Evolutionary conservation across 2,888 invertebrate species (phyloP).

Genomic region (Laspeyria flexula): DNA sequence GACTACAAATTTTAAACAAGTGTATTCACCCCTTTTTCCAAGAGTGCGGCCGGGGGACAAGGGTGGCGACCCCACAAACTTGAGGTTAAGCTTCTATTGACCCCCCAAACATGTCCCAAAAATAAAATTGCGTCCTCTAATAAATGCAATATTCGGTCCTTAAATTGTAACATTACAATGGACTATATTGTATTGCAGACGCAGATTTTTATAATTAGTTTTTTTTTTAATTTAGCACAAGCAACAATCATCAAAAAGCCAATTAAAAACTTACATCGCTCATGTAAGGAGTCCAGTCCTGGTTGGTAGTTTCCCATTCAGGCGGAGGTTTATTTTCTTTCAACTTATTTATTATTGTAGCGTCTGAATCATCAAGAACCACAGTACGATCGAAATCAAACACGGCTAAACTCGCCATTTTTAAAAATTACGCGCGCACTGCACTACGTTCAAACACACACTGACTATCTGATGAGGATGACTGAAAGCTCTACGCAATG

Average conservation of each 20-base stretch:
- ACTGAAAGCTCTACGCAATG: constrained; percentile 12
- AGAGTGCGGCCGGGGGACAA: no score
- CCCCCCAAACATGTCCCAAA: no score
- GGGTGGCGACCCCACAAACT: no score
- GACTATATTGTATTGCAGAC: no score
- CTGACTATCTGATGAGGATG: constrained; percentile 39
- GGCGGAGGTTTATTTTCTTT: constrained; percentile 74
- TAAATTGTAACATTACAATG: no score
- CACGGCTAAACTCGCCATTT: constrained; percentile 72
- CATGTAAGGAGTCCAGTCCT: constrained; percentile 82
- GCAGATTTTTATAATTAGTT: no score
- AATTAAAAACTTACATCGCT: constrained; percentile 66
- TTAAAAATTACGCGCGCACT: constrained; percentile 52
- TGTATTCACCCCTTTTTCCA: no score
- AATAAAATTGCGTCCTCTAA: no score
- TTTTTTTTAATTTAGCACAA: constrained; percentile 1
- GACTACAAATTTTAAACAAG: no score
- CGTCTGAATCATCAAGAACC: constrained; percentile 77
- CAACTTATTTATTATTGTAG: constrained; percentile 73
- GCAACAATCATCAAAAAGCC: constrained; percentile 1
- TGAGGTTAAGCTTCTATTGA: no score
- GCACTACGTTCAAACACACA: constrained; percentile 31
- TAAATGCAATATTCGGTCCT: no score
- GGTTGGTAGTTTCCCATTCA: constrained; percentile 68
- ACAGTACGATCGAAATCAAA: constrained; percentile 82